Base-by-base conservation (phyloP, 2,797 vertebrate species). In the Benthosema pterotum region DNA sequence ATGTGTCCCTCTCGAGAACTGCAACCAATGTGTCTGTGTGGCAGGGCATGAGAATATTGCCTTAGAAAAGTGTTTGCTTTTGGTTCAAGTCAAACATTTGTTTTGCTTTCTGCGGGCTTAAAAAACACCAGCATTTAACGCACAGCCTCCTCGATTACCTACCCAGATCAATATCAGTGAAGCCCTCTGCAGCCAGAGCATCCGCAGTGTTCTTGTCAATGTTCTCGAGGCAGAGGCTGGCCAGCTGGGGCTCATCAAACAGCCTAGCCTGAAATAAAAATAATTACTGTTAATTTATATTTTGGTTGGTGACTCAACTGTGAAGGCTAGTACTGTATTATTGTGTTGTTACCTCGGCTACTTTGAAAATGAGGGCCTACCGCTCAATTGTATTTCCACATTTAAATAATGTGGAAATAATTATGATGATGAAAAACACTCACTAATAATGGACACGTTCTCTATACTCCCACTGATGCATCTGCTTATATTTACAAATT, bases 81-180 rank as follows among this genome's bases (percentile, higher is more conserved):
- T 28, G 5, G 28, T 5, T 28, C 32, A 38, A 38, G 32, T 38
- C 32, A 38, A 8, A 38, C 32, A 38, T 38, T 38, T 38, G 32
- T 38, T 38, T 38, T 38, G 32, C 32, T 38, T 38, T 38, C 32
- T 9, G 32, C 11, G 32, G 32, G 32, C 7, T 11, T 38, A 11
- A 38, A 38, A 1, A 8, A 8, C 2, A 38, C 8, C 0, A 38
- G 32, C 32, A 9, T 38, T n/a, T n/a, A 9, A 38, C 32, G 6
- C 7, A 6, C 32, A 38, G 32, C 32, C 8, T 5, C 28, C 28
- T 32, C 28, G 4, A 32, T 32, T 18, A 32, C 45, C 45, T 75
- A 96, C 95, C 94, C 60, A 95, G 85, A 85, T 96, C 95, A 0
- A 96, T 93, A 82, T 96, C 95, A 0, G 95, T 95, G 76, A 96